These are phyloP conservation scores for Rhorus exstirpatorius DNA, from an alignment of 2,888 invertebrate species.

Conservation along the genomic window DNA sequence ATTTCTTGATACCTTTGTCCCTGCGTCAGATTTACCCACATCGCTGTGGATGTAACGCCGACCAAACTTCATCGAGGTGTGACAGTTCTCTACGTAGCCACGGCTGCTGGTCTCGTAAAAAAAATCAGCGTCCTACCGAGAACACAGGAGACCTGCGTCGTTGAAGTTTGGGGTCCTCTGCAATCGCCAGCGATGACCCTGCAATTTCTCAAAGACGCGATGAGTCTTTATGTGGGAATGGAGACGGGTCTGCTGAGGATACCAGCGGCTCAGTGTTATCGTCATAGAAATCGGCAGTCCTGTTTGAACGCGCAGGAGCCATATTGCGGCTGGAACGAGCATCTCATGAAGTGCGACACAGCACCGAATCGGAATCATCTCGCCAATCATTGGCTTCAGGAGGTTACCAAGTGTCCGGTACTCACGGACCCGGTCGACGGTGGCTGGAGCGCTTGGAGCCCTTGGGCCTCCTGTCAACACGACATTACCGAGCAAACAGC, in stretches of 20 bases:
- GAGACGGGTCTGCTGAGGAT: constrained; percentile 86
- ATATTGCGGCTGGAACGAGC: constrained; percentile 97
- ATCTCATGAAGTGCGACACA: constrained; percentile 90
- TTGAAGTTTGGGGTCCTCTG: constrained; percentile 94
- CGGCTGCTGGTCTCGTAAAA: constrained; percentile 91
- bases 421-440: constrained; percentile 91
- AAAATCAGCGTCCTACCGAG: constrained; percentile 93
- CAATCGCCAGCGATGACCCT: constrained; percentile 88
- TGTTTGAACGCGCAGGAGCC: constrained; percentile 96
- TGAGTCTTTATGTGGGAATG: constrained; percentile 86
- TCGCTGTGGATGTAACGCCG: constrained; percentile 93
- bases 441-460: constrained; percentile 95
- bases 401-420: constrained; percentile 90
- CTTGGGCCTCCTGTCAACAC: constrained; percentile 93
- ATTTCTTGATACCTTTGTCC: too few species aligned
- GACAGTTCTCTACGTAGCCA: constrained; percentile 94
- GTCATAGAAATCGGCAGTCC: constrained; percentile 90
- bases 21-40: constrained; percentile 90
- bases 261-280: constrained; percentile 92
- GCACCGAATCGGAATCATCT: constrained; percentile 90
- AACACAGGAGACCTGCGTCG: constrained; percentile 91
- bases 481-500: constrained; percentile 86
- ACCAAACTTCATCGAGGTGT: constrained; percentile 91
- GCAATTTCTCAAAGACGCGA: constrained; percentile 93
- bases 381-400: constrained; percentile 91